Base-by-base conservation (phyloP, 2,113 vertebrate genomes). In the Ceyx cyanopectus region DNA sequence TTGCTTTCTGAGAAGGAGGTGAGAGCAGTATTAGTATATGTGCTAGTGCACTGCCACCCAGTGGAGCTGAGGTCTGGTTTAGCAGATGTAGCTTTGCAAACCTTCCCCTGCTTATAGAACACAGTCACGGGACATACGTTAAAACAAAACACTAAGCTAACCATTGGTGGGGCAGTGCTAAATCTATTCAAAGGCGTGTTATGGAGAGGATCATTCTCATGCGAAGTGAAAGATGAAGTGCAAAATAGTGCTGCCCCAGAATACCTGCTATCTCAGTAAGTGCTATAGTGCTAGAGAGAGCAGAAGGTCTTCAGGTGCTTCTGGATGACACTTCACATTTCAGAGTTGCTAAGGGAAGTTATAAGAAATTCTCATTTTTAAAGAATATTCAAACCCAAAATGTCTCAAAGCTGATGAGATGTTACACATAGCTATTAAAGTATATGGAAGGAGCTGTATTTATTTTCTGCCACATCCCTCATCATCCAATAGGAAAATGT, bases 31-130 rank as follows among this genome's bases (percentile, higher is more conserved):
- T 51, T 81, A 60, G 83, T 67, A 66, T 84, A 46, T 18, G 58
- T 86, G 87, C 86, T 92, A 94, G 87, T 56, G 83, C 79, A 90
- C 76, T 92, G 87, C 81, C 94, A 57, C 46, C 94, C 88, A 84
- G 93, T 87, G 93, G 92, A 93, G 32, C 26, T 3, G 0, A 72
- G 83, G 14, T 63, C 67, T 40, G n/a, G 9, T 27, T 87, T 62
- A 69, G 61, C 45, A 76, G 43, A 23, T 2, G 0, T 5, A 73
- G 56, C 11, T 91, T 67, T 74, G 48, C 37, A 58, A 60, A 30
- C 19, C 24, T 84, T 34, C 14, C 5, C 17, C 40, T 32, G 21
- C 1, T 1, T 40, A 26, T 92, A 93, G 69, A 79, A 89, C 58
- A 10, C 16, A 14, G 21, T 50, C 21, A 16, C 0, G 2, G 65